Conservation (phyloP, 2,888 invertebrate species). For the Epiblema foenella region DNA sequence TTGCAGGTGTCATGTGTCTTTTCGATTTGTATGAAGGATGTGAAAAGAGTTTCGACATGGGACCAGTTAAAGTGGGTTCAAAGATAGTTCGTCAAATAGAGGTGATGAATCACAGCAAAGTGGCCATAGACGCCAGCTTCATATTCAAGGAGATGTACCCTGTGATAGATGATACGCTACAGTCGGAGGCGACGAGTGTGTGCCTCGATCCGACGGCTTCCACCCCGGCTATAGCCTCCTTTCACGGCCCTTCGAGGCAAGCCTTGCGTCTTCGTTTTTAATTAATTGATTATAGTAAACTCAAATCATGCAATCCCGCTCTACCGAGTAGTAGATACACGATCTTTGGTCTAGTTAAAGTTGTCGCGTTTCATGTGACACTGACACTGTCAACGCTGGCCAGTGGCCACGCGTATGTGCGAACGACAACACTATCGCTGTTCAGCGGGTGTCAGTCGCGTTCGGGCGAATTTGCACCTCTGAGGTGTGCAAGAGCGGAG, state of each 20-base stretch:
- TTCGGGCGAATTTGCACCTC: too few species aligned
- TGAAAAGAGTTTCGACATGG: conserved; percentile 76
- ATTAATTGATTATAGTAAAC: too few species aligned
- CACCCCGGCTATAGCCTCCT: conserved; percentile 40
- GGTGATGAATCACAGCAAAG: conserved; percentile 85
- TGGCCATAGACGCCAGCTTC: conserved; percentile 81
- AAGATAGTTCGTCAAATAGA: conserved; percentile 79
- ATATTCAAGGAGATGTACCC: conserved; percentile 80
- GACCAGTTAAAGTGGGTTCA: conserved; percentile 80
- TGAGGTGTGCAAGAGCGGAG: too few species aligned
- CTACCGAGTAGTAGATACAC: too few species aligned
- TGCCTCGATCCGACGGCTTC: conserved; percentile 63
- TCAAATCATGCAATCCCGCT: too few species aligned
- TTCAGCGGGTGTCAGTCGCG: too few species aligned
- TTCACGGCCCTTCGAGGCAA: conserved; percentile 65
- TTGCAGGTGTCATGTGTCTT: conserved; percentile 72
- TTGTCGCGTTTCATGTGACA: too few species aligned
- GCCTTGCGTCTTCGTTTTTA: neutral
- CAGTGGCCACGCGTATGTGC: too few species aligned
- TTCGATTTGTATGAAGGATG: conserved; percentile 80
- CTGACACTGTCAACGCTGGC: conserved; percentile 18
- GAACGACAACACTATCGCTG: neutral
- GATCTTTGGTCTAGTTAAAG: too few species aligned
- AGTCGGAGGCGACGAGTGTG: conserved; percentile 71
- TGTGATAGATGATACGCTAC: conserved; percentile 60